Evolutionary conservation across 2,888 invertebrate species (phyloP), one percentile per base, ranked within the genome.

Genomic region (Ceratothoa steindachneri): DNA sequence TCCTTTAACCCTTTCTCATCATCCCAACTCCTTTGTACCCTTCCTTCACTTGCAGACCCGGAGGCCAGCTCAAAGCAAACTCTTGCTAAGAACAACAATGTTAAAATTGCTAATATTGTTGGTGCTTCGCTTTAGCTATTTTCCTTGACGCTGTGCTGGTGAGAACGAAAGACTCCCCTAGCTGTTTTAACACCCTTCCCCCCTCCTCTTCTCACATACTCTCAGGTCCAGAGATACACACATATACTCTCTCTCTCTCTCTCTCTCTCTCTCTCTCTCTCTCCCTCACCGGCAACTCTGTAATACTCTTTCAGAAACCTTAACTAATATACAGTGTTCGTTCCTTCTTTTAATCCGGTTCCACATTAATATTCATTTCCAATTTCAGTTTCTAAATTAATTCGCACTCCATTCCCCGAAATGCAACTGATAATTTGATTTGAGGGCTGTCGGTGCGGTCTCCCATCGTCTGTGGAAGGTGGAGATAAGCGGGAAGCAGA

Each of bases 101-200:
- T 77, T 77, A 77, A 77, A 77, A 77, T 77, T 77, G 77, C 77
- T 77, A 77, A 77, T 77, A 77, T 77, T 77, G 77, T 74, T 77
- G 74, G 64, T 55, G 72, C 52, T 67, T 66, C 67, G 74, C 72
- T 77, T 73, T 52, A 77, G 77, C 74, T 77, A 77, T 77, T 77
- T 77, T 74, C 74, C 72, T 77, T 77, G 77, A 77, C 77, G 77
- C 77, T 65, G 67, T 27, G 67, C 31, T 67, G 60, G 74, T 70
- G 72, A 72, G 72, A 72, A 69, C 70, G 27, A n/a, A 15, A 31
- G 53, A n/a, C 60, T 67, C 73, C 74, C 69, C 60, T 60, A 1
- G 60, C 60, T 60, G 60, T 60, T 60, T 60, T 60, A 60, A 60
- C 60, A n/a, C 27, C 60, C 60, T 24, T 60, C 1, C 52, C 41